Evolutionary conservation across 2,888 invertebrate species (phyloP), one percentile per base, ranked within the genome.

Genomic region (Anorthoa munda): DNA sequence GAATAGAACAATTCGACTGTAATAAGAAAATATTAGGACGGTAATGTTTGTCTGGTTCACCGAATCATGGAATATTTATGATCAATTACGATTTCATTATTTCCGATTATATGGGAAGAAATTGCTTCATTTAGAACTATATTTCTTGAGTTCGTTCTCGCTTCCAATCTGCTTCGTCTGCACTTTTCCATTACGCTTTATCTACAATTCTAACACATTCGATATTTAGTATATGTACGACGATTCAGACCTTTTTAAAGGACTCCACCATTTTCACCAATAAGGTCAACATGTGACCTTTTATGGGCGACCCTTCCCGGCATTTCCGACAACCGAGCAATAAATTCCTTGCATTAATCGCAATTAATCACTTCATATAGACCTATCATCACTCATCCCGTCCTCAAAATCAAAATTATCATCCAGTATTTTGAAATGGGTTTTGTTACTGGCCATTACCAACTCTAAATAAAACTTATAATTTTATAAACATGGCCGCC

Each of bases 211-310:
- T 53, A 45, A n/a, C 9, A 17, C n/a, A 65, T 21, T 45, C 21
- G 26, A 46, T 17, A 15, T n/a, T 23, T 69, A n/a, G 15, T 13
- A 51, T 45, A 72, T 26, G 12, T 56, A 51, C 75, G 17, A 55
- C 39, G 11, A 50, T 46, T 56, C 18, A 61, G 17, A 61, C 58
- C 58, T 78, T 82, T 75, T 82, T 55, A 66, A 55, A 66, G 59
- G 63, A 77, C 26, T 82, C 11, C 48, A 39, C 9, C 39, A 9
- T 39, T 39, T 39, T 9, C 45, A 46, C 18, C 66, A 45, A 48
- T 55, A 82, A 69, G 69, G 83, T 78, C 78, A 68, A 23, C 39
- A 0, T 31, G 9, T 82, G 77, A 78, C 77, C 78, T 77, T 77
- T 63, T 46, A 58, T n/a, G 69, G 74, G 77, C 53, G 77, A 77